Evolutionary conservation across 2,113 vertebrate genomes (phyloP).

Genomic region (Prietella phreatophila): DNA sequence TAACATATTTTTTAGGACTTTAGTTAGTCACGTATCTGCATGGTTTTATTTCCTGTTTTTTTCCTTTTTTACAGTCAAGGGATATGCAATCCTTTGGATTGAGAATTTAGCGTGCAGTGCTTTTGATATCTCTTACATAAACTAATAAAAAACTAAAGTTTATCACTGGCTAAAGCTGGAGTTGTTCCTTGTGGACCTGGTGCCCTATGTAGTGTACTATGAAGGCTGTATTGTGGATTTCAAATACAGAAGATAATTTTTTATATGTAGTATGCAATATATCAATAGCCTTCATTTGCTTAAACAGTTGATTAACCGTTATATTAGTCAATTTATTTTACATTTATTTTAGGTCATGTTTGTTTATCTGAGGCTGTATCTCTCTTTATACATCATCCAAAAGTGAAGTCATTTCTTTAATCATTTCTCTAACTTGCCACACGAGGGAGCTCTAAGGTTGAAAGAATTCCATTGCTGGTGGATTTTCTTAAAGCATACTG

Average conservation of each 20-base stretch:
- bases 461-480: background rate
- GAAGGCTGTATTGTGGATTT: too few relatives aligned
- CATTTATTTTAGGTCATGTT: background rate
- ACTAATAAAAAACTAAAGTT: too few relatives aligned
- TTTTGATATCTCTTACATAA: too few relatives aligned
- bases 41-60: too few relatives aligned
- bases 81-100: too few relatives aligned
- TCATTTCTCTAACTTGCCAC: constrained; percentile 12
- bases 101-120: too few relatives aligned
- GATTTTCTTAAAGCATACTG: background rate
- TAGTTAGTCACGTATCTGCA: too few relatives aligned
- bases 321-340: background rate
- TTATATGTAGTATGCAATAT: background rate
- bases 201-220: too few relatives aligned
- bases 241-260: background rate
- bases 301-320: background rate
- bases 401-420: background rate
- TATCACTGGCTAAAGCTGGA: too few relatives aligned
- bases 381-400: background rate
- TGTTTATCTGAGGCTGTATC: background rate
- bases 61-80: too few relatives aligned
- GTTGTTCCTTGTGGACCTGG: too few relatives aligned
- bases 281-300: background rate
- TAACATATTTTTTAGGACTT: too few relatives aligned
- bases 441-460: constrained; percentile 30